Evolutionary conservation across 2,113 vertebrate species (phyloP).

Genomic region (Passer domesticus): DNA sequence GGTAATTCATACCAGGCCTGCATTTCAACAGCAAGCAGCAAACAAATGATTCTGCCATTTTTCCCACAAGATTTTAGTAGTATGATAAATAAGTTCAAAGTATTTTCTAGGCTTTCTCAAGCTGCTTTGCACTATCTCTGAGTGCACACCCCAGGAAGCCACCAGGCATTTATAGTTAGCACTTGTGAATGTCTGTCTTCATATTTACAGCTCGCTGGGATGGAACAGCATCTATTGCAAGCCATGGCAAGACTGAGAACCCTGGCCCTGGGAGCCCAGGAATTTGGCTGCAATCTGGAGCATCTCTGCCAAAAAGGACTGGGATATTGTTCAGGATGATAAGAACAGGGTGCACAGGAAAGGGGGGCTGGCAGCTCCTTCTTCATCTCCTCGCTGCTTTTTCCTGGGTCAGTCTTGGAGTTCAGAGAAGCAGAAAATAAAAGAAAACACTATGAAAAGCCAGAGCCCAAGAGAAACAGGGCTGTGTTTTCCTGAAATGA

Average conservation of each 20-base stretch:
- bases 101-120: background rate
- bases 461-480: constrained; percentile 9
- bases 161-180: background rate
- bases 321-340: background rate
- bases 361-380: background rate
- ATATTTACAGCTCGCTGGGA: background rate
- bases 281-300: background rate
- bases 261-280: background rate
- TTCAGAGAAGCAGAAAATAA: background rate
- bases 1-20: constrained; percentile 7
- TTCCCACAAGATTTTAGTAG: background rate
- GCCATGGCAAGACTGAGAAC: background rate
- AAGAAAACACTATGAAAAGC: background rate
- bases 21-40: constrained; percentile 1
- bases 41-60: background rate
- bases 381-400: background rate
- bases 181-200: background rate
- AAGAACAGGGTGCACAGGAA: background rate
- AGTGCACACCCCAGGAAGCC: background rate
- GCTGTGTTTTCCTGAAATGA: background rate
- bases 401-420: background rate
- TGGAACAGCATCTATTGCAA: background rate
- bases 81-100: background rate
- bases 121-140: background rate
- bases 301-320: background rate